Evolutionary conservation across 2,888 invertebrate genomes (phyloP).

Genomic region (Acronicta leporina): DNA sequence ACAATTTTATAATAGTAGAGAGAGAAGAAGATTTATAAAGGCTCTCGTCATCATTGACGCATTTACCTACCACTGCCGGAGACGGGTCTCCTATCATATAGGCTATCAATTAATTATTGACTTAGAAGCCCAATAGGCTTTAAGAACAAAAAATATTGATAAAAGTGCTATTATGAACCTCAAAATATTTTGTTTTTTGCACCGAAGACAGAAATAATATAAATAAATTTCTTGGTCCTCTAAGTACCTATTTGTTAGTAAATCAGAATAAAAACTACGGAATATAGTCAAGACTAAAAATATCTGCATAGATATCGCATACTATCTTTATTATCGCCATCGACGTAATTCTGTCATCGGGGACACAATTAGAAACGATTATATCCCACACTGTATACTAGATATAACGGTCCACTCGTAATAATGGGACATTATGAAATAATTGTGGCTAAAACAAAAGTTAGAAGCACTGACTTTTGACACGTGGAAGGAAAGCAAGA

Average conservation of each 20-base stretch:
- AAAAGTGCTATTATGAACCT: too few species aligned
- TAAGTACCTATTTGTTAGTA: conserved; percentile 30
- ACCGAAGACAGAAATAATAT: too few species aligned
- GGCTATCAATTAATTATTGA: too few species aligned
- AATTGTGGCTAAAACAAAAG: conserved; percentile 26
- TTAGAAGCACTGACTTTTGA: conserved; percentile 15
- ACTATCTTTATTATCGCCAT: conserved; percentile 68
- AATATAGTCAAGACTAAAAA: conserved; percentile 71
- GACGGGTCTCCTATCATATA: too few species aligned
- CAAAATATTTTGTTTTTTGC: background rate
- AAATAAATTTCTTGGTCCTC: background rate
- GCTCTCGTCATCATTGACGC: too few species aligned
- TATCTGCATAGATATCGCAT: conserved; percentile 62
- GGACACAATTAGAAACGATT: conserved; percentile 68
- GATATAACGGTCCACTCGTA: conserved; percentile 19
- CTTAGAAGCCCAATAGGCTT: too few species aligned
- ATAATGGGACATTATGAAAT: conserved; percentile 32
- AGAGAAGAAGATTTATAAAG: too few species aligned
- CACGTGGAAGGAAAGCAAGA: conserved; percentile 14
- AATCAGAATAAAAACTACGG: conserved; percentile 52
- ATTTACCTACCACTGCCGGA: too few species aligned
- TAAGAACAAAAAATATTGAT: too few species aligned
- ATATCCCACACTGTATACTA: conserved; percentile 58
- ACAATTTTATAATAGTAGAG: too few species aligned
- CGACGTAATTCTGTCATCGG: conserved; percentile 79